These are phyloP conservation scores for Ormyrus nitidulus DNA, from an alignment of 2,888 invertebrate species.

Conservation along the genomic window DNA sequence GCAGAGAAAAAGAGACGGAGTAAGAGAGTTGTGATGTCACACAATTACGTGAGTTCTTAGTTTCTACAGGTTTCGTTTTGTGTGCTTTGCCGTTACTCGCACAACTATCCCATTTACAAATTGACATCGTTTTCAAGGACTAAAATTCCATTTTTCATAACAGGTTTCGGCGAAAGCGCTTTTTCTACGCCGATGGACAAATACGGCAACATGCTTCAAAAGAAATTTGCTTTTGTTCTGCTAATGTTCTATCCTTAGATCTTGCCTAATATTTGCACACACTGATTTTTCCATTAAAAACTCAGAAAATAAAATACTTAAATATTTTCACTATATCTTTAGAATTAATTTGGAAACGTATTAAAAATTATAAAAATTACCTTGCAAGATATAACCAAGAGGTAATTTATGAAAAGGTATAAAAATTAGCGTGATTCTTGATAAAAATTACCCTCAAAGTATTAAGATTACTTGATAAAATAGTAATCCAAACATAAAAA, in stretches of 20 bases:
- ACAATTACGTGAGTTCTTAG: constrained; percentile 20
- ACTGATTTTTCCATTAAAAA: neutral
- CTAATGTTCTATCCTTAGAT: neutral
- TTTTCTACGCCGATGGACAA: neutral
- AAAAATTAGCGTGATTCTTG: too few relatives aligned
- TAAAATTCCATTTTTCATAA: constrained; percentile 1
- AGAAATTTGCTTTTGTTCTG: neutral
- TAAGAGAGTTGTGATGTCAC: constrained; percentile 13
- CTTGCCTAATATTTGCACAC: constrained; percentile 10
- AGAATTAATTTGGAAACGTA: too few relatives aligned
- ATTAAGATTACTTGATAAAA: too few relatives aligned
- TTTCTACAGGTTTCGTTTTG: constrained; percentile 26
- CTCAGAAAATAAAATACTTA: too few relatives aligned
- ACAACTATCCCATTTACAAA: constrained; percentile 17
- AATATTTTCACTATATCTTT: too few relatives aligned
- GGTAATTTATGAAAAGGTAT: too few relatives aligned
- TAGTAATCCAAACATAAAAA: too few relatives aligned
- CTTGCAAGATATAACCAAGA: too few relatives aligned
- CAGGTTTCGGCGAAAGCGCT: neutral
- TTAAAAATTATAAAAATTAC: too few relatives aligned
- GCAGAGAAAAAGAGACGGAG: neutral
- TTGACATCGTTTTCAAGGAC: neutral
- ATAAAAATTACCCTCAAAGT: too few relatives aligned
- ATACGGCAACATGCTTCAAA: neutral
- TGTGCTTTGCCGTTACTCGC: constrained; percentile 19